Evolutionary conservation across 2,113 vertebrate species (phyloP).

Genomic region (Carassius carassius): DNA sequence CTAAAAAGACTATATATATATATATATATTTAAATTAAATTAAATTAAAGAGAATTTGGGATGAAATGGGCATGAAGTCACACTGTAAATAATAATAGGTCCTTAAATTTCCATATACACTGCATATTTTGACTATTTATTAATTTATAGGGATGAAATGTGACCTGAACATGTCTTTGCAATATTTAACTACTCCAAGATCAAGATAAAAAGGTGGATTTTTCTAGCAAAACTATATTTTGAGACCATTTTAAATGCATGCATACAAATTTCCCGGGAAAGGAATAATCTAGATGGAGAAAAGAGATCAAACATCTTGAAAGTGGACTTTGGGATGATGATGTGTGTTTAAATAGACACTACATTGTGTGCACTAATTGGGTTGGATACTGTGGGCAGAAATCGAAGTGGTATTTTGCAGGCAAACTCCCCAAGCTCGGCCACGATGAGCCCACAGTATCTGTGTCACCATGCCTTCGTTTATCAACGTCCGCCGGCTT

Average conservation of each 20-base stretch:
- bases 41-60: too few relatives aligned
- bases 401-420: slow-evolving; percentile 73
- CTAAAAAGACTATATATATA: too few relatives aligned
- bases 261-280: not conserved
- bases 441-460: slow-evolving; percentile 59
- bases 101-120: too few relatives aligned
- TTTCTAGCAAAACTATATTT: not conserved
- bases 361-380: slow-evolving; percentile 40
- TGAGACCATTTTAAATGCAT: not conserved
- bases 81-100: too few relatives aligned
- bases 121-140: too few relatives aligned
- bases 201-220: not conserved
- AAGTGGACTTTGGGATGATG: not conserved
- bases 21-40: too few relatives aligned
- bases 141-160: too few relatives aligned
- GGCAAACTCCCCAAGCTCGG: slow-evolving; percentile 70
- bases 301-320: not conserved
- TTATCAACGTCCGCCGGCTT: slow-evolving; percentile 74
- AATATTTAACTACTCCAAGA: not conserved
- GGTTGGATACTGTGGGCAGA: slow-evolving; percentile 50
- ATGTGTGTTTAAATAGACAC: not conserved
- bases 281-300: not conserved
- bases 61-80: too few relatives aligned
- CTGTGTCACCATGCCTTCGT: slow-evolving; percentile 62
- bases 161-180: too few relatives aligned